Base-by-base conservation (phyloP, 2,888 invertebrate genomes). In the Maniola hyperantus region DNA sequence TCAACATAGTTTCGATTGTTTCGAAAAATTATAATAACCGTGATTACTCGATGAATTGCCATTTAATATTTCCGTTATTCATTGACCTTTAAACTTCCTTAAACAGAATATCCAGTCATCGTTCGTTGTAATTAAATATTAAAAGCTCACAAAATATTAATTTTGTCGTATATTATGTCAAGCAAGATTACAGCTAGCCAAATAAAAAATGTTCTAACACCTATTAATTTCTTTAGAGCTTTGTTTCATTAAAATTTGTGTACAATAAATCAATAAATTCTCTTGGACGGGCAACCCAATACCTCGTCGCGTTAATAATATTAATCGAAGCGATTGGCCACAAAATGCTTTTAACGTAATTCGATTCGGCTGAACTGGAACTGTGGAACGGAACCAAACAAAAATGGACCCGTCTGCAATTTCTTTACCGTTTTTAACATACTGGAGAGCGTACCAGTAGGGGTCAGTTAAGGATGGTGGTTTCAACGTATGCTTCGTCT, bases 331-430 rank as follows among this genome's bases (percentile, higher is more conserved):
- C 79, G 84, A 87, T 89, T 87, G 87, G 88, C 89, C 88, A 85
- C 88, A 89, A 88, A 89, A 88, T 89, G 83, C 83, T 87, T 85
- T 88, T 84, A 88, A 89, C 83, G 87, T 88, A 89, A 89, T 89
- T 90, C 87, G 89, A 90, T 86, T 88, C 88, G 86, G 84, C 81
- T 79, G 79, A 83, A 83, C 82, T 86, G 85, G 83, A 83, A 85
- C 84, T 80, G 82, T 85, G 83, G 83, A 85, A 85, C 80, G 76
- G 75, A 82, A 83, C 90, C 87, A 88, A 73, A 75, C 75, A 75
- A 80, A 72, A 67, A 73, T 81, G 89, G 80, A 72, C 88, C 81
- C 69, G 71, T 69, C 67, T 71, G 67, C 76, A 74, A 73, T 64
- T 72, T 75, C 76, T 79, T 77, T 72, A 75, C 77, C 78, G 73